Evolutionary conservation across 2,797 vertebrate species (phyloP).

Genomic region (Urophycis tenuis): DNA sequence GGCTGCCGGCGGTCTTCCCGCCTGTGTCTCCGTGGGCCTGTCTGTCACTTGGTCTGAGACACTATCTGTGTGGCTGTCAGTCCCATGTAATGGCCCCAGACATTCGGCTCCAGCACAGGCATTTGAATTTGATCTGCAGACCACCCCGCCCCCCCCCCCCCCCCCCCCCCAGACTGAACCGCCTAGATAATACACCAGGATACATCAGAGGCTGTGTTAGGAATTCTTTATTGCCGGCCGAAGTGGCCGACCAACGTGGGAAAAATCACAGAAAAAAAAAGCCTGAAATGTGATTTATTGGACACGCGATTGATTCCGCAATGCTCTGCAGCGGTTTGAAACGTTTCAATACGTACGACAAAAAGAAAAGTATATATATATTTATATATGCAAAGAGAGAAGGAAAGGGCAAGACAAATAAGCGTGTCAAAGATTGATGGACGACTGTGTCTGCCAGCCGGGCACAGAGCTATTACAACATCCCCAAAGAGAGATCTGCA

Average conservation of each 20-base stretch:
- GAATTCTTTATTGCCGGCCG: background rate
- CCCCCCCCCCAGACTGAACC: constrained; percentile 57
- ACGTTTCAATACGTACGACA: background rate
- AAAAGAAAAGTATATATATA: background rate
- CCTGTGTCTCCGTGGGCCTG: background rate
- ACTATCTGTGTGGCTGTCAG: constrained; percentile 18
- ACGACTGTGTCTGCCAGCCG: constrained; percentile 59
- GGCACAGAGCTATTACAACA: constrained; percentile 67
- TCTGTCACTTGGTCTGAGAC: constrained; percentile 10
- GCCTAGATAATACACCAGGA: constrained; percentile 63
- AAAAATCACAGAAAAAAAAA: background rate
- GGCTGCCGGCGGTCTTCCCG: background rate
- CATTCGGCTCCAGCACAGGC: constrained; percentile 46
- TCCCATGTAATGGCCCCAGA: constrained; percentile 1
- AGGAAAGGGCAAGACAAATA: constrained; percentile 55
- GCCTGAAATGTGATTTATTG: background rate
- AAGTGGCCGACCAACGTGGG: background rate
- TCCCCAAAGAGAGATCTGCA: constrained; percentile 55
- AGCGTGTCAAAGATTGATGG: constrained; percentile 68
- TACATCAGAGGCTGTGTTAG: constrained; percentile 6
- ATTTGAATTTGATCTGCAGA: constrained; percentile 65
- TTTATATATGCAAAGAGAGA: constrained; percentile 26
- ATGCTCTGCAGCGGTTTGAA: background rate
- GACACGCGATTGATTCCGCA: background rate
- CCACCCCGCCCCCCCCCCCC: too few relatives aligned